Base-by-base conservation (phyloP, 2,888 invertebrate genomes). In the Chymomyza caudatula region DNA sequence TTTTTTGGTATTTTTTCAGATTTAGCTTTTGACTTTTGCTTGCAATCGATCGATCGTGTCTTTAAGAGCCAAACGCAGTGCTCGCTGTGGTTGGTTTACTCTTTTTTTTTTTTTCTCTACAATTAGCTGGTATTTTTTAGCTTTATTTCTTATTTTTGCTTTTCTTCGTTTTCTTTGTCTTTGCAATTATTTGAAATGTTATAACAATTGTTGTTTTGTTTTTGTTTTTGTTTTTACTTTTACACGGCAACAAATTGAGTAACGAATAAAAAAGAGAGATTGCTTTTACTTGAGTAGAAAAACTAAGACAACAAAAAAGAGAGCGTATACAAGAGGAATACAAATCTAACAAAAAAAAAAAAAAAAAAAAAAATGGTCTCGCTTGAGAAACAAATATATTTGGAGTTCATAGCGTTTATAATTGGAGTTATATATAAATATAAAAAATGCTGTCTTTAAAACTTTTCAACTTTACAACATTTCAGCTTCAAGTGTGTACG, bases 151-250 rank as follows among this genome's bases (percentile, higher is more conserved):
- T 13, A 73, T 74, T 76, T 72, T 81, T 77, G 74, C 82, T 79
- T 78, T 78, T 85, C 74, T 74, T 83, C 85, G 77, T 76, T 79
- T 78, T 83, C 84, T 81, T 84, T 81, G 76, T 75, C 78, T 73
- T 72, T 75, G 69, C 67, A 81, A 76, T 65, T 78, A 72, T 60
- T 60, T 54, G 29, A 37, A 37, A 37, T 37, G 29, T 37, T 37
- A 11, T 37, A 37, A 37, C 29, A 37, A 58, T 62, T 55, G 17
- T 59, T 65, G 64, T 65, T 60, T 62, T 63, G 56, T 44, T 65
- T 76, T 72, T 71, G 52, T 23, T 53, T 29, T 62, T 74, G 65
- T 72, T n/a, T n/a, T n/a, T 75, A 65, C 75, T 74, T 72, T 66
- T 51, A 74, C 58, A 71, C 63, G 71, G 37, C 65, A 65, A 61